These are phyloP conservation scores for Luperina testacea DNA, from an alignment of 2,888 invertebrate genomes.

Conservation along the genomic window DNA sequence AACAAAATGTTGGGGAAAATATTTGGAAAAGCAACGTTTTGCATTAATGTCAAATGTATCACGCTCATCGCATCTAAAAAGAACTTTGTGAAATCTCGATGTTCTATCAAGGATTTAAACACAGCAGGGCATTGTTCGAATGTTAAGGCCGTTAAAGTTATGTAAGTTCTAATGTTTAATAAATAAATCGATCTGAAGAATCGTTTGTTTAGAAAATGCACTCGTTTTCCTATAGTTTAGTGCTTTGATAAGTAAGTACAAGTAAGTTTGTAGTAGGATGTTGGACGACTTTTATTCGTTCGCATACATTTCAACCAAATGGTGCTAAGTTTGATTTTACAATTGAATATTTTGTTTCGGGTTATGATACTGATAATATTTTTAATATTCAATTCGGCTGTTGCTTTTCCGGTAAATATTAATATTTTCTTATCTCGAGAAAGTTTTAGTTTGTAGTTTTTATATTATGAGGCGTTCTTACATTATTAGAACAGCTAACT, in stretches of 20 bases:
- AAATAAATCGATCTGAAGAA: conserved; percentile 71
- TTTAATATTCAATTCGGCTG: too few relatives aligned
- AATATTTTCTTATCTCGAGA: too few relatives aligned
- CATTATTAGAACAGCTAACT: neutral
- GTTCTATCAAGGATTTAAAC: conserved; percentile 79
- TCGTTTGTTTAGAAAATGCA: conserved; percentile 66
- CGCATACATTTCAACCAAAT: too few relatives aligned
- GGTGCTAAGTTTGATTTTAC: too few relatives aligned
- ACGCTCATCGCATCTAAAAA: conserved; percentile 82
- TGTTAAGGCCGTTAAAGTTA: conserved; percentile 75
- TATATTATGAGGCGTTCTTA: neutral
- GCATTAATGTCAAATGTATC: conserved; percentile 82
- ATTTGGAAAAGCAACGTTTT: conserved; percentile 85
- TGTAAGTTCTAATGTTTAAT: conserved; percentile 75
- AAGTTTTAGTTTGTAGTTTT: neutral
- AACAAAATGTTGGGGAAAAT: conserved; percentile 83
- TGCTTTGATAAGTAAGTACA: too few relatives aligned
- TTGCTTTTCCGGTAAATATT: too few relatives aligned
- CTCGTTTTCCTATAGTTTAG: too few relatives aligned
- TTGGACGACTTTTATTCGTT: too few relatives aligned
- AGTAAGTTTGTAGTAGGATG: too few relatives aligned
- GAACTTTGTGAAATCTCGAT: conserved; percentile 80
- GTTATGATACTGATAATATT: too few relatives aligned
- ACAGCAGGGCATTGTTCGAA: conserved; percentile 80
- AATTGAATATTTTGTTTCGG: too few relatives aligned